Conservation (phyloP, 1,140 invertebrate genomes). For the Sycophaga agraensis region DNA sequence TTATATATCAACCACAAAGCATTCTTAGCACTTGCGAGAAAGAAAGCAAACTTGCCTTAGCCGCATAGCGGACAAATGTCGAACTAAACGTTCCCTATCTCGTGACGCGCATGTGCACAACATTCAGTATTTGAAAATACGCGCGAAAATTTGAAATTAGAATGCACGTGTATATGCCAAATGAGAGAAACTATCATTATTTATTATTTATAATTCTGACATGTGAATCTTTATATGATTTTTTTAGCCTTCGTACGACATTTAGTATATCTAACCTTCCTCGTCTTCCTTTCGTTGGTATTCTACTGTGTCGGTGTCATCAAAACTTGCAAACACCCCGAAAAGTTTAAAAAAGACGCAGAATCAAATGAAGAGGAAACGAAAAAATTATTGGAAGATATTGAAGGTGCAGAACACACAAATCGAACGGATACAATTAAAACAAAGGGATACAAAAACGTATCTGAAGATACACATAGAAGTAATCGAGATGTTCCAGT, state of each 20-base stretch:
- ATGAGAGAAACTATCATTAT: too few relatives aligned
- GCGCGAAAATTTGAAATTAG: too few relatives aligned
- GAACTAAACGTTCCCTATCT: not conserved
- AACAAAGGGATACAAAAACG: not conserved
- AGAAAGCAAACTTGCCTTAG: not conserved
- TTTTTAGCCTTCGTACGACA: constrained; percentile 58
- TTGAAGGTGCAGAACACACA: too few relatives aligned
- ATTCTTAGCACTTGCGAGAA: constrained; percentile 9
- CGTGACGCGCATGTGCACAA: not conserved
- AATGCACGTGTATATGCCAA: too few relatives aligned
- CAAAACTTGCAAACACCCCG: constrained; percentile 45
- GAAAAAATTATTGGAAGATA: too few relatives aligned
- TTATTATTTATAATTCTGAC: too few relatives aligned
- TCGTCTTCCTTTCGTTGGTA: constrained; percentile 55
- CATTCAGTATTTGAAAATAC: too few relatives aligned
- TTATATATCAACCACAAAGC: constrained; percentile 26
- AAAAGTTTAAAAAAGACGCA: constrained; percentile 27
- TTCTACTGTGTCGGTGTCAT: constrained; percentile 61
- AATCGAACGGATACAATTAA: too few relatives aligned
- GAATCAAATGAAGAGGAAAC: too few relatives aligned
- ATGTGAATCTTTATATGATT: not conserved
- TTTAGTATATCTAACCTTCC: constrained; percentile 60
- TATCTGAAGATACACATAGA: not conserved
- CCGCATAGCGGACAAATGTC: not conserved
- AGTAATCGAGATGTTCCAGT: too few relatives aligned